These are phyloP conservation scores for Allolobophora icterica DNA, from an alignment of 2,888 invertebrate species.

Conservation along the genomic window DNA sequence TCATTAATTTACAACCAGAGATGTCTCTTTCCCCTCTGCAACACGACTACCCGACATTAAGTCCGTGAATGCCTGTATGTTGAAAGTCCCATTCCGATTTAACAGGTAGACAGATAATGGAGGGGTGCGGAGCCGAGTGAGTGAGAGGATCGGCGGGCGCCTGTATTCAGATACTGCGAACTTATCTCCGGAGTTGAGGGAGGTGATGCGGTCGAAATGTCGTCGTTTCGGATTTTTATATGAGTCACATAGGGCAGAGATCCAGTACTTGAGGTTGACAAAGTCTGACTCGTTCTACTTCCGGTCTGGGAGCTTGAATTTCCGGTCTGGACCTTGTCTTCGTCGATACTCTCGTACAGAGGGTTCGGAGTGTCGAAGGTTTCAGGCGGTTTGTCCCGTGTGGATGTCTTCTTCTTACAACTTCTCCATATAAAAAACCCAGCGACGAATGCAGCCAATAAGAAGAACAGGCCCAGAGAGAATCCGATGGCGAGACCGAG, in stretches of 20 bases:
- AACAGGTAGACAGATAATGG: background rate
- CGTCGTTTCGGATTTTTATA: background rate
- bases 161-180: background rate
- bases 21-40: no score
- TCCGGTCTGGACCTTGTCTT: background rate
- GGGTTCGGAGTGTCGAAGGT: background rate
- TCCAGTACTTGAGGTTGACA: background rate
- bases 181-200: background rate
- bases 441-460: background rate
- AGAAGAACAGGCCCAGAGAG: background rate
- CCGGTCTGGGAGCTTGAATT: background rate
- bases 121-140: background rate
- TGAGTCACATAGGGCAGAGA: background rate
- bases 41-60: no score
- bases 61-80: no score
- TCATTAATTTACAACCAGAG: no score
- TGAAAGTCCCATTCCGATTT: background rate
- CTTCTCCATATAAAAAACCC: background rate
- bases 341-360: background rate
- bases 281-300: background rate
- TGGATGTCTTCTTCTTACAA: background rate
- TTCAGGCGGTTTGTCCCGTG: background rate
- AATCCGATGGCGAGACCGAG: background rate
- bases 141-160: no score
- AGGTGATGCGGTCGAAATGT: background rate